Evolutionary conservation across 92 coral and sea anemone genomes (phyloP).

Genomic region (Epizoanthus ramosus): DNA sequence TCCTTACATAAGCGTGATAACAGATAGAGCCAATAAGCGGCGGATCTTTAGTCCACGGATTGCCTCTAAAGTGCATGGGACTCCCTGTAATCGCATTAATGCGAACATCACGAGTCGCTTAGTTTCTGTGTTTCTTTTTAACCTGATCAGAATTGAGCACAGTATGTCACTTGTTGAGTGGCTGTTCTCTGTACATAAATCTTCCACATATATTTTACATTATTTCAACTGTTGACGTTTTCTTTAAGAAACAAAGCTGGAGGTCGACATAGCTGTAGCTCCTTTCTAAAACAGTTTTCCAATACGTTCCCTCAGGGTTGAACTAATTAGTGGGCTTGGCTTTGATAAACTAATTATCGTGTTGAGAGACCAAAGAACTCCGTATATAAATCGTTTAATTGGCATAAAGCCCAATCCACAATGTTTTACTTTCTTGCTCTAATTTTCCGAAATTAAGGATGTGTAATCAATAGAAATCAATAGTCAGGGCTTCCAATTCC

Average conservation of each 20-base stretch:
- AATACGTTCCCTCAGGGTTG: slow-evolving; percentile 18
- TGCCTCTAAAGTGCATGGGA: background rate
- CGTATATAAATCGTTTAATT: slow-evolving; percentile 12
- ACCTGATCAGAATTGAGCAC: slow-evolving; percentile 8
- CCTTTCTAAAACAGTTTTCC: slow-evolving; percentile 1
- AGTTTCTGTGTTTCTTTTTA: background rate
- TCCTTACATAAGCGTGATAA: background rate
- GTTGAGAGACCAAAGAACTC: slow-evolving; percentile 43
- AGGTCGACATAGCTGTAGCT: slow-evolving; percentile 14
- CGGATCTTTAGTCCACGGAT: background rate
- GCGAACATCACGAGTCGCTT: background rate
- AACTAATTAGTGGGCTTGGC: slow-evolving; percentile 22
- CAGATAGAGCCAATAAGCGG: background rate
- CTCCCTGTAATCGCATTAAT: slow-evolving; percentile 11
- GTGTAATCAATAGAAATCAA: background rate
- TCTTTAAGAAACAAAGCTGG: slow-evolving; percentile 15
- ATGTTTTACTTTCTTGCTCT: background rate
- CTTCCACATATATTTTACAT: background rate
- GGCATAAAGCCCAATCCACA: background rate
- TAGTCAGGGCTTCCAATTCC: background rate
- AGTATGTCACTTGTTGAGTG: background rate
- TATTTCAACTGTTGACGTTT: background rate
- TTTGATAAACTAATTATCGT: slow-evolving; percentile 14
- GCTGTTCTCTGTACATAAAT: background rate
- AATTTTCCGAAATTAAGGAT: background rate